phyloP scores from a whole-genome alignment of 2,113 vertebrate genomes.

The Stigmatopora argus region DNA sequence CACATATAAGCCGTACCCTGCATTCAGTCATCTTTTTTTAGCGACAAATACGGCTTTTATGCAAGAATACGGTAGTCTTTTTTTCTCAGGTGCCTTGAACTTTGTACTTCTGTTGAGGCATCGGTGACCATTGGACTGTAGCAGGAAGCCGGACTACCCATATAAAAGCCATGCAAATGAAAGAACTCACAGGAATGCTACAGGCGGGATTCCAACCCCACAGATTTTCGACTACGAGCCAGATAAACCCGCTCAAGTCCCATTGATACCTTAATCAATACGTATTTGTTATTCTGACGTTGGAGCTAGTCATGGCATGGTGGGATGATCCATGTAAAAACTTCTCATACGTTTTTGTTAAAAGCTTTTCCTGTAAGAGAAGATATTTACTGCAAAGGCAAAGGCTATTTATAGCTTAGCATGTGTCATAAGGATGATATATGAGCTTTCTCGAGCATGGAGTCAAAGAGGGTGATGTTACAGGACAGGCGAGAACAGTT shows the following conservation, averaged over 20 bases:
- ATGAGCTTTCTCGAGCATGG: constrained; percentile 24
- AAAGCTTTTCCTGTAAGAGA: neutral
- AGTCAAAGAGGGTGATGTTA: constrained; percentile 34
- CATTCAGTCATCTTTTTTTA: too few species aligned
- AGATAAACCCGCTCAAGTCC: too few species aligned
- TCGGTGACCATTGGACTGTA: neutral
- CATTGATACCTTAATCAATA: neutral
- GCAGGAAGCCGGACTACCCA: neutral
- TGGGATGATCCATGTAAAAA: neutral
- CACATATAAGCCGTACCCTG: too few species aligned
- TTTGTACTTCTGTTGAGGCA: too few species aligned
- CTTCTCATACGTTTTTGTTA: neutral
- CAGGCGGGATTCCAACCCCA: neutral
- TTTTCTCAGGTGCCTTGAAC: too few species aligned
- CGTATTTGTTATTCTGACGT: neutral
- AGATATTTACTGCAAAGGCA: constrained; percentile 27
- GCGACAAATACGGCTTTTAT: too few species aligned
- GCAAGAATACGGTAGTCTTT: too few species aligned
- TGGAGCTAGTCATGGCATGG: neutral
- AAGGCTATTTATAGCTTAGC: constrained; percentile 48
- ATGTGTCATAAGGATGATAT: constrained; percentile 33
- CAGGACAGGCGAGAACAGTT: constrained; percentile 15
- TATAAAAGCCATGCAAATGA: neutral
- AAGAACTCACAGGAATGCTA: neutral
- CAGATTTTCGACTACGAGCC: neutral